Conservation (phyloP, 2,888 invertebrate genomes). For the Marasmarcha lunaedactyla region DNA sequence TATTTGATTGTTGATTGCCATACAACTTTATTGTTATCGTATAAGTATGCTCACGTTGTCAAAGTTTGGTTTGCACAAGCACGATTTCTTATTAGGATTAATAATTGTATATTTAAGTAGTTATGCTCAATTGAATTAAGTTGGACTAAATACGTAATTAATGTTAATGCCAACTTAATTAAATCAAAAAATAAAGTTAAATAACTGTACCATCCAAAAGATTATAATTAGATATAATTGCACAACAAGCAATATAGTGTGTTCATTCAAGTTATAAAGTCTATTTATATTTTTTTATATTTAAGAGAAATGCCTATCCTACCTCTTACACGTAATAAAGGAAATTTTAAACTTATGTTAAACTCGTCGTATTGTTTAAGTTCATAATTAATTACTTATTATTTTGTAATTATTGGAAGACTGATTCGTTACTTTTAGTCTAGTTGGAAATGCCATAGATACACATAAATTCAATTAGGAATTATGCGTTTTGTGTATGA, state of each 20-base stretch:
- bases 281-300: slow-evolving; percentile 1
- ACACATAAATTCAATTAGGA: slow-evolving; percentile 21
- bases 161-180: background rate
- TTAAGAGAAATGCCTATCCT: background rate
- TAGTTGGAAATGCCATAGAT: slow-evolving; percentile 70
- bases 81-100: slow-evolving; percentile 36
- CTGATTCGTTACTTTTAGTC: slow-evolving; percentile 69
- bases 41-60: background rate
- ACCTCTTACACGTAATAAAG: background rate
- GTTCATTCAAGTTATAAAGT: slow-evolving; percentile 1
- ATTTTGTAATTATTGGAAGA: slow-evolving; percentile 64
- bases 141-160: background rate
- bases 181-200: background rate
- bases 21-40: slow-evolving; percentile 49
- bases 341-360: slow-evolving; percentile 18
- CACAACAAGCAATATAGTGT: background rate
- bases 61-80: background rate
- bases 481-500: slow-evolving; percentile 11
- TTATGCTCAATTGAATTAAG: slow-evolving; percentile 56
- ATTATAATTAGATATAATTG: too few relatives aligned
- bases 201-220: too few relatives aligned
- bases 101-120: slow-evolving; percentile 23
- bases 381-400: slow-evolving; percentile 37
- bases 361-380: slow-evolving; percentile 32
- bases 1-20: slow-evolving; percentile 54